Base-by-base conservation (phyloP, 2,113 vertebrate genomes). In the Platycercus adscitus region DNA sequence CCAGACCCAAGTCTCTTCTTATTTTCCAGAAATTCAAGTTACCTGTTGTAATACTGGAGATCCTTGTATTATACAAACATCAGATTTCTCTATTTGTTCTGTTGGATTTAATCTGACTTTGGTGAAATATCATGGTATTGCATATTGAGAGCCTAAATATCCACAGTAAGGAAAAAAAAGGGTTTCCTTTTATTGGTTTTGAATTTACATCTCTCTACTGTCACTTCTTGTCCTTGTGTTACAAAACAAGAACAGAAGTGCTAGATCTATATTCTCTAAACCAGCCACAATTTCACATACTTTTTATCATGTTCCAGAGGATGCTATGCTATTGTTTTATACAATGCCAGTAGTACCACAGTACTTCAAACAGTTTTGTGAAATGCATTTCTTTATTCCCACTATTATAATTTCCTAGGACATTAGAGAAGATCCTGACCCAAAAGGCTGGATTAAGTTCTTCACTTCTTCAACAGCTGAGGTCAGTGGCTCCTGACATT, bases 271-370 rank as follows among this genome's bases (percentile, higher is more conserved):
- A 47, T 89, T 81, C 29, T 71, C 49, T 75, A 55, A 77, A 65
- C 39, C 35, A 89, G 86, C 17, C 64, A 43, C 1, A 2, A 29
- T 79, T 93, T 92, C 81, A 79, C 26, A 26, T 24, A 77, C n/a
- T 80, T 93, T 56, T 61, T 69, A 73, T 86, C 76, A 31, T 0
- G 1, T 83, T 93, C 68, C 75, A 88, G 93, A 65, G 28, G 79
- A 94, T 81, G 64, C 60, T 90, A 79, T 88, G 79, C 71, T 77
- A 21, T 89, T 94, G 78, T 95, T 96, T 96, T 88, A 73, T 80
- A 86, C 58, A 83, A 89, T 78, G 26, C 41, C n/a, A 60, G 26
- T 35, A 39, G 46, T 86, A 88, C 41, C 71, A 93, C 18, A 35
- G 58, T 66, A 68, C 43, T 93, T 91, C 46, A 81, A 87, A 92